A percentile compares a stretch with the other conserved stretches of the same genome.
Evolutionary conservation across 1,140 invertebrate species (phyloP).

Genomic region (Caligus rogercresseyi): DNA sequence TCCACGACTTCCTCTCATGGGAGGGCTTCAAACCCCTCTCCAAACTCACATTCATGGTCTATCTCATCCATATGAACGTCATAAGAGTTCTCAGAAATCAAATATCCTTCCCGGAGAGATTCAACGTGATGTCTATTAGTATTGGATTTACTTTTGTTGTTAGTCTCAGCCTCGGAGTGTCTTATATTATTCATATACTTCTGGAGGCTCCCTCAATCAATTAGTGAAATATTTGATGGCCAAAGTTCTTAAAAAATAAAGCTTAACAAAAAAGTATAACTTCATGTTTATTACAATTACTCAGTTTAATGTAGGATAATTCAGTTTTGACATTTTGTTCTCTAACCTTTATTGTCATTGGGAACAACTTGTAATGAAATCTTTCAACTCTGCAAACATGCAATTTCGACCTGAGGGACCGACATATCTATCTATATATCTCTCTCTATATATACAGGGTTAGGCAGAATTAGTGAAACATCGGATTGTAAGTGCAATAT

Average conservation of each 20-base stretch:
- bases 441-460: too few relatives aligned
- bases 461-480: too few relatives aligned
- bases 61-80: slow-evolving; percentile 48
- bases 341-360: too few relatives aligned
- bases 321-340: too few relatives aligned
- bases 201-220: background rate
- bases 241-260: background rate
- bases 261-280: too few relatives aligned
- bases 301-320: too few relatives aligned
- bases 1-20: slow-evolving; percentile 55
- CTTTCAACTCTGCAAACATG: too few relatives aligned
- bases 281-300: too few relatives aligned
- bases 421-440: too few relatives aligned
- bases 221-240: slow-evolving; percentile 5
- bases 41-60: slow-evolving; percentile 71
- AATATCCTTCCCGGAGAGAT: background rate
- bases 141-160: background rate
- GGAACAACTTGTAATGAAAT: too few relatives aligned
- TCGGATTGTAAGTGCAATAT: too few relatives aligned
- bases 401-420: too few relatives aligned
- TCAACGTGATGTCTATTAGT: background rate
- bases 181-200: background rate
- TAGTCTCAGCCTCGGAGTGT: background rate
- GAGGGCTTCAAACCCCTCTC: slow-evolving; percentile 58
- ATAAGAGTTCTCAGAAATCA: background rate